Base-by-base conservation (phyloP, 2,113 vertebrate species). In the Machaerirhynchus nigripectus region DNA sequence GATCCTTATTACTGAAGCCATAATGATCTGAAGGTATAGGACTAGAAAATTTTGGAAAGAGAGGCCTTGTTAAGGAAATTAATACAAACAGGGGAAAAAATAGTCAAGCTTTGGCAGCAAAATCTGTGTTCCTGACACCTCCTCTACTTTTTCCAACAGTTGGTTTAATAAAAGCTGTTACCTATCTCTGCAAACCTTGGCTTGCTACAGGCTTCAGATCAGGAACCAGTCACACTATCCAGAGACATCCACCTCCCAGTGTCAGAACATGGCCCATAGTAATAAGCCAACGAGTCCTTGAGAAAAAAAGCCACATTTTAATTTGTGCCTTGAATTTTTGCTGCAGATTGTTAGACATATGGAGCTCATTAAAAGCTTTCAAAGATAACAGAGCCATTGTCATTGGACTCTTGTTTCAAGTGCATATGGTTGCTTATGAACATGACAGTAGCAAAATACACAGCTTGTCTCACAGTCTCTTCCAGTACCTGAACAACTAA, bases 321-420 rank as follows among this genome's bases (percentile, higher is more conserved):
- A 87, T 94, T 94, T 88, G 79, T 70, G 90, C 52, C 55, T 94
- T 1, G 0, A 86, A 94, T 95, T 86, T 93, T 39, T 92, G 79
- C 82, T 91, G 88, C 95, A 97, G 95, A 97, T 95, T 97, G 95
- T 40, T 84, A 95, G 93, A 85, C 95, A 96, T 96, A 96, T 94
- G 95, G 95, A 93, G 93, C 87, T 96, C 95, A 95, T 96, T 97
- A 97, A 93, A 96, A 55, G 55, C 79, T 90, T 96, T 95, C 92
- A 94, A 95, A 96, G 95, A 97, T 90, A 96, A 95, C 90, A 84
- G 82, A 91, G 33, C 90, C 95, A 96, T 95, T 97, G 96, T 97
- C 93, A 96, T 96, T 96, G 95, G 93, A 94, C 75, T 95, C 90
- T 78, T 88, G 67, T 84, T 94, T 94, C 93, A 96, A 97, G 95